These are phyloP conservation scores for Calycopis cecrops DNA, from an alignment of 1,140 invertebrate genomes.

Conservation along the genomic window DNA sequence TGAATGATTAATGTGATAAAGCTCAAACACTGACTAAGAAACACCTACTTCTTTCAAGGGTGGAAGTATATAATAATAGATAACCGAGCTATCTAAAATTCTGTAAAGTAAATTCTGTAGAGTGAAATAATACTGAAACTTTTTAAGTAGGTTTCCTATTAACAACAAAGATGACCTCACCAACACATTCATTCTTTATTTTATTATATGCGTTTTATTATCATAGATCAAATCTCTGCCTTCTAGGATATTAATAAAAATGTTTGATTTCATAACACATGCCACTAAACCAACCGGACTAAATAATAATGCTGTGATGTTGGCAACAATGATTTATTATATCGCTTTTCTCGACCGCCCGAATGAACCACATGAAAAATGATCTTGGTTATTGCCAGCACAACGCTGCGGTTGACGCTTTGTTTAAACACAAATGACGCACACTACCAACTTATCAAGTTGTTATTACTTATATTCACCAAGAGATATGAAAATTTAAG, in stretches of 20 bases:
- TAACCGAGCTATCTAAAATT: too few relatives aligned
- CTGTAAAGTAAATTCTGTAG: too few relatives aligned
- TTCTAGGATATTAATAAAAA: constrained; percentile 15
- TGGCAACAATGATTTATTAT: constrained; percentile 73
- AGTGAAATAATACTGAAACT: too few relatives aligned
- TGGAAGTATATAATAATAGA: too few relatives aligned
- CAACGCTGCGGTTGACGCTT: constrained; percentile 71
- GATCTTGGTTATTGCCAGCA: constrained; percentile 68
- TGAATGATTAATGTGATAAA: too few relatives aligned
- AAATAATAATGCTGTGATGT: constrained; percentile 70
- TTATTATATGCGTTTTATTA: too few relatives aligned
- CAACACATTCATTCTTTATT: too few relatives aligned
- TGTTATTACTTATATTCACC: constrained; percentile 65
- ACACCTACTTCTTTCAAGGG: too few relatives aligned
- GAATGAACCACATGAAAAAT: constrained; percentile 73
- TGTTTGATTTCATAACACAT: constrained; percentile 49
- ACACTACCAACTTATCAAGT: constrained; percentile 53
- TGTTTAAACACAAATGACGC: constrained; percentile 73
- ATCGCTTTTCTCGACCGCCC: constrained; percentile 68
- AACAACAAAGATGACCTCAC: too few relatives aligned
- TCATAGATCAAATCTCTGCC: too few relatives aligned
- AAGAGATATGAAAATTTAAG: constrained; percentile 27
- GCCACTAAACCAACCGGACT: constrained; percentile 61
- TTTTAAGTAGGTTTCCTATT: too few relatives aligned
- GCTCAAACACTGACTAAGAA: too few relatives aligned